Percentiles rank a stretch among this genome's conserved stretches.
Conservation (phyloP, 2,113 vertebrate species). For the Excalfactoria chinensis region DNA sequence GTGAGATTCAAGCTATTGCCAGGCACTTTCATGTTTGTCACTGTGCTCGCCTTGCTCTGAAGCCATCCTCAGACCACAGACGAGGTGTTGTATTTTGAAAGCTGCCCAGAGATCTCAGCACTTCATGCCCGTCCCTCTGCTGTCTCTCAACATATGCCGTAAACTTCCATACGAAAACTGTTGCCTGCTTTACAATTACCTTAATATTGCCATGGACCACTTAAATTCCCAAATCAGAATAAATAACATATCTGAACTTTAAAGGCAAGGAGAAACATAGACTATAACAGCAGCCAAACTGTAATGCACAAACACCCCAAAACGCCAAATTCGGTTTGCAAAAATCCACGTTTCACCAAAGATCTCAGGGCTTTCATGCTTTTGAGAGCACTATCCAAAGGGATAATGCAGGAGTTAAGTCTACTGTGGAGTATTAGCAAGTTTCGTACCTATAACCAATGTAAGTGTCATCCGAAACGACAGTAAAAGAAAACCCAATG, state of each 20-base stretch:
- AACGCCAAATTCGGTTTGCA: neutral
- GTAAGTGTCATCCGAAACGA: neutral
- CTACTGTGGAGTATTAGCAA: neutral
- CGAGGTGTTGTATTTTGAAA: neutral
- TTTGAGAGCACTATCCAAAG: neutral
- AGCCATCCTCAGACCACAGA: neutral
- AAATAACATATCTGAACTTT: neutral
- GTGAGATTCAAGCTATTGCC: neutral
- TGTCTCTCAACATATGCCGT: neutral
- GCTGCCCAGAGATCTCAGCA: neutral
- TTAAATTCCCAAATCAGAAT: neutral
- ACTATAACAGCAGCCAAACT: neutral
- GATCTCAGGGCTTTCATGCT: neutral
- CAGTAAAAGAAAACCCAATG: neutral
- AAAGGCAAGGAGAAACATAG: accelerated
- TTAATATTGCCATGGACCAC: neutral
- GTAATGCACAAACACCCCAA: neutral
- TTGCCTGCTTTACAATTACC: neutral
- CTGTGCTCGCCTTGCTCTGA: neutral
- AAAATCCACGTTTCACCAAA: neutral
- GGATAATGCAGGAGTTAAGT: neutral
- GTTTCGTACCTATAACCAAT: neutral
- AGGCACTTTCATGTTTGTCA: neutral
- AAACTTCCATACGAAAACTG: neutral
- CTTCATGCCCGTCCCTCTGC: neutral